Evolutionary conservation across 1,140 invertebrate genomes (phyloP).

Genomic region (Psilanteris sp.): DNA sequence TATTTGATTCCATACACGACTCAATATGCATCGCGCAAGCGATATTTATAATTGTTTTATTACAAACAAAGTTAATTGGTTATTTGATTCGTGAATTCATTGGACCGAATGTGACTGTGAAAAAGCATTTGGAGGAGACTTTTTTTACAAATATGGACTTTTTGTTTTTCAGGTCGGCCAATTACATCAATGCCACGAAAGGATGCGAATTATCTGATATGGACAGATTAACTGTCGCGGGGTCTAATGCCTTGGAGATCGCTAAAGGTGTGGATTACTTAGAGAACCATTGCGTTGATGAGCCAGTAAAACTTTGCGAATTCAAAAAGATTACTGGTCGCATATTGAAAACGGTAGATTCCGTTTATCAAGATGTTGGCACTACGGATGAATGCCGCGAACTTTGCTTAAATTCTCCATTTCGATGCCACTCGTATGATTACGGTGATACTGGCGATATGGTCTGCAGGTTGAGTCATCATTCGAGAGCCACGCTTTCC

Average conservation of each 20-base stretch:
- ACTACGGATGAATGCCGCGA: constrained; percentile 92
- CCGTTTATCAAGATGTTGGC: constrained; percentile 93
- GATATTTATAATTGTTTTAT: too few relatives aligned
- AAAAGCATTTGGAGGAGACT: too few relatives aligned
- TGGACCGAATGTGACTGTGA: too few relatives aligned
- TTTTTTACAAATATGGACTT: not conserved
- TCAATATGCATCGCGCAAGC: too few relatives aligned
- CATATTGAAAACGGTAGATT: constrained; percentile 96
- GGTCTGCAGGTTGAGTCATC: constrained; percentile 94
- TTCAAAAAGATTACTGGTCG: constrained; percentile 93
- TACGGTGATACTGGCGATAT: constrained; percentile 94
- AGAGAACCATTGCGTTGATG: constrained; percentile 94
- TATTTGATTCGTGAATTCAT: too few relatives aligned
- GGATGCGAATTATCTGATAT: constrained; percentile 93
- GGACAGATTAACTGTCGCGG: constrained; percentile 92
- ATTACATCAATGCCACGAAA: constrained; percentile 91
- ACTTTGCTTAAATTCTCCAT: constrained; percentile 91
- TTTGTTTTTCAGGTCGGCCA: constrained; percentile 88
- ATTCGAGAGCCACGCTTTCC: constrained; percentile 91
- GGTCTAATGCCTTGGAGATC: constrained; percentile 86
- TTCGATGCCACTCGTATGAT: constrained; percentile 94
- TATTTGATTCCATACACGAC: too few relatives aligned
- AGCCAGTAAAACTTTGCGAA: constrained; percentile 94
- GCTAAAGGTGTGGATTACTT: constrained; percentile 89
- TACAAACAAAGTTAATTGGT: too few relatives aligned